phyloP scores from a whole-genome alignment of 2,113 vertebrate genomes.

The Donacobius atricapilla region DNA sequence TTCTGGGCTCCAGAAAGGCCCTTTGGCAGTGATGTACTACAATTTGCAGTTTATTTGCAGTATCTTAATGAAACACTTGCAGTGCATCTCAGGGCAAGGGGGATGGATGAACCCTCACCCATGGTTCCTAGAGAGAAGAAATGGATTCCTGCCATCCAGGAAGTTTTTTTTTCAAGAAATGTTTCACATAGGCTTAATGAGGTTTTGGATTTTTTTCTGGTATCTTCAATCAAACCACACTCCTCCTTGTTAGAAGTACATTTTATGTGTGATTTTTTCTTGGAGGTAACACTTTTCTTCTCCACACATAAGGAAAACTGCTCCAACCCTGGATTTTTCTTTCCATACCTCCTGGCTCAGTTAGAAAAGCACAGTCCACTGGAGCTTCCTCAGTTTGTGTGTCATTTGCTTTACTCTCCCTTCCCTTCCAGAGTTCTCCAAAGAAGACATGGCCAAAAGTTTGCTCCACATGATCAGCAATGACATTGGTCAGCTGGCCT shows the following conservation, averaged over 20 bases:
- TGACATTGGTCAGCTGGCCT: constrained; percentile 96
- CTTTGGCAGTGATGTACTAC: neutral
- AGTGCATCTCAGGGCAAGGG: neutral
- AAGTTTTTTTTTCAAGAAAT: neutral
- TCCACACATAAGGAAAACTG: neutral
- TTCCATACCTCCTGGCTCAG: neutral
- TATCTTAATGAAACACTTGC: neutral
- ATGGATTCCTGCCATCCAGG: neutral
- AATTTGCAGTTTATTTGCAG: neutral
- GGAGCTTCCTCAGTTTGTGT: neutral
- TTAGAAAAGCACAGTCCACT: neutral
- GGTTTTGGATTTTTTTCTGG: accelerated
- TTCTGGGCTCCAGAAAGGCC: neutral
- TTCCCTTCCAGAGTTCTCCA: constrained; percentile 84
- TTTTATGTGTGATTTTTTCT: neutral
- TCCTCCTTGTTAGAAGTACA: neutral
- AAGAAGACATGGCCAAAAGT: constrained; percentile 98
- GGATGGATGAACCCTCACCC: neutral
- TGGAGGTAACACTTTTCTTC: neutral
- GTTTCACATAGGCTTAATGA: neutral
- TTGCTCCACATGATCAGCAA: constrained; percentile 99
- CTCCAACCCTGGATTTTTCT: neutral
- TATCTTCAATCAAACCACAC: neutral
- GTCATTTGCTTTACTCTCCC: neutral
- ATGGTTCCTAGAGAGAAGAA: neutral